Conservation (phyloP, 2,888 invertebrate species). For the Thymelicus lineola region DNA sequence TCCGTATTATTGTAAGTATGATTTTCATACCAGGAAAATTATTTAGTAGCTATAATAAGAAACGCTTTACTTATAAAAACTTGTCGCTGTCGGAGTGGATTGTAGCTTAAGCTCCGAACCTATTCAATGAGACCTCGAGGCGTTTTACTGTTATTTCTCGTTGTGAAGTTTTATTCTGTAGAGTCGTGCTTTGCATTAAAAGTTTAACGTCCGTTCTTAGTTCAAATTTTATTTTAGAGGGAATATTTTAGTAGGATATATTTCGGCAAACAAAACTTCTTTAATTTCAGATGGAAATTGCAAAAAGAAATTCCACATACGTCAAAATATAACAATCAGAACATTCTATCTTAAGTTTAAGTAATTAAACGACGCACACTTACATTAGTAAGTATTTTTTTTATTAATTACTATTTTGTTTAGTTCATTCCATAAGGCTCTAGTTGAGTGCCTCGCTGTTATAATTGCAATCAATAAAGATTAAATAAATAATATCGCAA, state of each 20-base stretch:
- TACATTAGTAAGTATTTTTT: too few relatives aligned
- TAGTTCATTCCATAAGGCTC: too few relatives aligned
- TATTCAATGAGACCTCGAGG: conserved; percentile 35
- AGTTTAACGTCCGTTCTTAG: conserved; percentile 13
- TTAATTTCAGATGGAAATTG: too few relatives aligned
- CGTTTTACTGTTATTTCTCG: conserved; percentile 36
- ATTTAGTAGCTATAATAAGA: conserved; percentile 12
- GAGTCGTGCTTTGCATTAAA: conserved; percentile 34
- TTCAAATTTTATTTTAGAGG: not conserved
- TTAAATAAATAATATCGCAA: too few relatives aligned
- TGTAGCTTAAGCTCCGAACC: conserved; percentile 31
- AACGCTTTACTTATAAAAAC: conserved; percentile 27
- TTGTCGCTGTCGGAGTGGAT: conserved; percentile 24
- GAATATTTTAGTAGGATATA: not conserved
- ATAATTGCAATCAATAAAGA: too few relatives aligned
- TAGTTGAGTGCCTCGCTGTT: too few relatives aligned
- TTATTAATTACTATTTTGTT: too few relatives aligned
- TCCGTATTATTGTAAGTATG: too few relatives aligned
- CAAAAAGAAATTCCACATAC: too few relatives aligned
- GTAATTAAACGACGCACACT: too few relatives aligned
- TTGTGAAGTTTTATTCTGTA: conserved; percentile 25
- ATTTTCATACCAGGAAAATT: conserved; percentile 39
- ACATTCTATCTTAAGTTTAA: too few relatives aligned
- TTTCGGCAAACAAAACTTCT: not conserved
- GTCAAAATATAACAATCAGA: too few relatives aligned